Percentiles rank a stretch among this genome's conserved stretches.
Conservation (phyloP, 1,140 invertebrate genomes). For the Calephelis nemesis region DNA sequence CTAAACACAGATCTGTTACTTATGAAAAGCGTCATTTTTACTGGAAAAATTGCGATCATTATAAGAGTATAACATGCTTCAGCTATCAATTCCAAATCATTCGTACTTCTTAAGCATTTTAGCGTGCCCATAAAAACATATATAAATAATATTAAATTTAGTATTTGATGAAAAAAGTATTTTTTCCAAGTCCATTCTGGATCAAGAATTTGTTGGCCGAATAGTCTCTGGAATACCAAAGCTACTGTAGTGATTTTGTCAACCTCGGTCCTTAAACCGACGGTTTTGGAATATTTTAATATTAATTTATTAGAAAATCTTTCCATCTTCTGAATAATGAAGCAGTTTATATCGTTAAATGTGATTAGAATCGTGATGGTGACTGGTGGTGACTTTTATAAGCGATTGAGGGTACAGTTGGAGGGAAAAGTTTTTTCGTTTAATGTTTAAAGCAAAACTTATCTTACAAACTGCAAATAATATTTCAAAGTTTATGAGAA, state of each 20-base stretch:
- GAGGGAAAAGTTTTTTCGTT: constrained; percentile 1
- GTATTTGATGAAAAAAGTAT: constrained; percentile 40
- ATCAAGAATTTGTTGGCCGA: constrained; percentile 57
- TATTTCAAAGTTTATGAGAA: no score
- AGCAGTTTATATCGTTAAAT: constrained; percentile 19
- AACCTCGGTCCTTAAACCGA: constrained; percentile 44
- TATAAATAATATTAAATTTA: constrained; percentile 39
- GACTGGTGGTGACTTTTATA: constrained; percentile 16
- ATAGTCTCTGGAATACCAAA: constrained; percentile 46
- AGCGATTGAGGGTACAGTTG: constrained; percentile 14
- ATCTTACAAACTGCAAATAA: no score
- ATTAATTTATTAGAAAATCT: constrained; percentile 29
- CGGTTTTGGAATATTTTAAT: constrained; percentile 43
- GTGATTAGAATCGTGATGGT: constrained; percentile 7
- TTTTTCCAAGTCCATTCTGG: constrained; percentile 55
- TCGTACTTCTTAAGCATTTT: constrained; percentile 39
- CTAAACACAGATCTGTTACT: constrained; percentile 41
- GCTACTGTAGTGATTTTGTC: constrained; percentile 44
- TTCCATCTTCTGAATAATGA: constrained; percentile 37
- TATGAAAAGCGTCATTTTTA: constrained; percentile 53
- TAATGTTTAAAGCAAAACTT: no score
- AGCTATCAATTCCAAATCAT: constrained; percentile 40
- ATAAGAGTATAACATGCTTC: constrained; percentile 55
- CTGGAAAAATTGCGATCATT: constrained; percentile 40
- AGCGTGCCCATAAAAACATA: constrained; percentile 58